Evolutionary conservation across 2,797 vertebrate species (phyloP).

Genomic region (Iguana delicatissima): DNA sequence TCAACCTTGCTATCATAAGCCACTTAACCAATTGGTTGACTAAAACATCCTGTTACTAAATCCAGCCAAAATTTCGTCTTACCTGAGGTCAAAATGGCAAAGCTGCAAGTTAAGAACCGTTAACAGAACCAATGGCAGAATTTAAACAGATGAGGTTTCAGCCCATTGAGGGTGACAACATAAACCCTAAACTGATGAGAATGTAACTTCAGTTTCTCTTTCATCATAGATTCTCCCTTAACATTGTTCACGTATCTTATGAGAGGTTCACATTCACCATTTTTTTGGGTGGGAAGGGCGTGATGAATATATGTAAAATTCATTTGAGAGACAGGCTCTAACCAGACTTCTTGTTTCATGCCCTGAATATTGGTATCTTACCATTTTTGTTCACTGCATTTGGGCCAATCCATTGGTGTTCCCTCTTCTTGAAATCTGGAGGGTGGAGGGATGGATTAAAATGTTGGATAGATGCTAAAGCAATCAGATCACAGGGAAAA

Average conservation of each 20-base stretch:
- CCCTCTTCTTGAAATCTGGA: slow-evolving; percentile 77
- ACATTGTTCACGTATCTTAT: not conserved
- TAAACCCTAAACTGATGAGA: not conserved
- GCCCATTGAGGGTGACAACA: not conserved
- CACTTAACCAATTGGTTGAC: not conserved
- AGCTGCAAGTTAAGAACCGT: not conserved
- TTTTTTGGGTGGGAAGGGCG: not conserved
- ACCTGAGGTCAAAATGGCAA: not conserved
- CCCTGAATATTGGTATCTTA: slow-evolving; percentile 56
- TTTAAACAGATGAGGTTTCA: not conserved
- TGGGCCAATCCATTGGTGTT: slow-evolving; percentile 82
- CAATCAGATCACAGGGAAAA: rapidly evolving
- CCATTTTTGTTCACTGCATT: slow-evolving; percentile 77
- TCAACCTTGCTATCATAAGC: not conserved
- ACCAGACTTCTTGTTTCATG: not conserved
- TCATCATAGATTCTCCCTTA: not conserved
- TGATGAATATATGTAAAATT: not conserved
- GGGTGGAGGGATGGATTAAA: not conserved
- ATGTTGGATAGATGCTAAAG: not conserved
- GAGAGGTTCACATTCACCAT: not conserved
- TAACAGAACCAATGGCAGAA: not conserved
- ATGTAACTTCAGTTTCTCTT: not conserved
- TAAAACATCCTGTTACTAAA: not conserved
- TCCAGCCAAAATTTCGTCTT: not conserved
- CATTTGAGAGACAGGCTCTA: not conserved